Evolutionary conservation across 2,113 vertebrate species (phyloP).

Genomic region (Sitta europaea): DNA sequence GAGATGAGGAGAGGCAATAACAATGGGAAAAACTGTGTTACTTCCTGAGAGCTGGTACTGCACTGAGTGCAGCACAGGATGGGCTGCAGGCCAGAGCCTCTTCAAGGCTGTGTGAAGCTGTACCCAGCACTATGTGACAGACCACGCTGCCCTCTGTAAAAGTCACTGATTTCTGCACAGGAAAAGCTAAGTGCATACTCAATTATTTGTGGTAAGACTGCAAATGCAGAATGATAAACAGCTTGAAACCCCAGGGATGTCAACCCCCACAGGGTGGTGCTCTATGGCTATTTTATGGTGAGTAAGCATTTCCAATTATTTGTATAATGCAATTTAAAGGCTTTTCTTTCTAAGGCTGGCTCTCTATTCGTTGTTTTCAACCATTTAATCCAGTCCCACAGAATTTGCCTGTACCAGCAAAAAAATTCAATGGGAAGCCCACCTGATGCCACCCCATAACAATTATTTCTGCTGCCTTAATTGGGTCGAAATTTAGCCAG

Average conservation of each 20-base stretch:
- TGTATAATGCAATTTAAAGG: background rate
- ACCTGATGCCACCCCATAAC: background rate
- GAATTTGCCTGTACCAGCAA: background rate
- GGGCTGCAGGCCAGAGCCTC: background rate
- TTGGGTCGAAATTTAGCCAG: background rate
- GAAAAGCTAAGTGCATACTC: background rate
- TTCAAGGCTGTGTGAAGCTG: background rate
- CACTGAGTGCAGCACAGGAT: background rate
- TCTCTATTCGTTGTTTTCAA: background rate
- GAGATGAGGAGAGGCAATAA: background rate
- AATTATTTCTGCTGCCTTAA: background rate
- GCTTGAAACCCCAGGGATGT: background rate
- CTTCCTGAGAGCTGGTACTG: background rate
- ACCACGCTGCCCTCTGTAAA: background rate
- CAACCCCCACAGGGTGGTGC: slow-evolving; percentile 27
- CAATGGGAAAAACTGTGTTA: rapidly evolving
- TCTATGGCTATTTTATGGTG: background rate
- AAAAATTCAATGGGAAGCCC: background rate
- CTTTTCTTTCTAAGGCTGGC: background rate
- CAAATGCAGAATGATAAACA: background rate
- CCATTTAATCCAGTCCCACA: background rate
- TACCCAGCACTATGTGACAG: background rate
- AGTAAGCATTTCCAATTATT: background rate
- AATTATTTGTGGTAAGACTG: background rate
- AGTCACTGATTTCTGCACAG: background rate